These are phyloP conservation scores for Gymnobelideus leadbeateri DNA, from an alignment of 2,113 vertebrate genomes.

Conservation along the genomic window DNA sequence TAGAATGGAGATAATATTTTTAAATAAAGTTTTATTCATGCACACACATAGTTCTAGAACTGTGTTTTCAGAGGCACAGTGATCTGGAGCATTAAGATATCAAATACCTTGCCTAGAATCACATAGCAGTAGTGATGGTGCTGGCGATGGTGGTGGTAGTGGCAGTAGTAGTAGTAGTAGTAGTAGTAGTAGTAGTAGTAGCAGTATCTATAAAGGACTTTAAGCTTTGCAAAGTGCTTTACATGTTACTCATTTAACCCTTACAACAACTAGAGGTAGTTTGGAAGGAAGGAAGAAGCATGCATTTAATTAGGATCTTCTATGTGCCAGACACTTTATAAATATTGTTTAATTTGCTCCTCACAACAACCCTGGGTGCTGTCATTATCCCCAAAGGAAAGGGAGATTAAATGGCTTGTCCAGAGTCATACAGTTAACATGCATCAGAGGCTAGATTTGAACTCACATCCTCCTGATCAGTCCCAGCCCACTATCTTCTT, in stretches of 20 bases:
- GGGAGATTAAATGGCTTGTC: not conserved
- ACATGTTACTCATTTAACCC: not conserved
- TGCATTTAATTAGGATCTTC: not conserved
- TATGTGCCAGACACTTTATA: not conserved
- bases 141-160: not conserved
- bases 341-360: too few relatives aligned
- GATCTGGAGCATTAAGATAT: too few relatives aligned
- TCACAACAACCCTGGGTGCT: not conserved
- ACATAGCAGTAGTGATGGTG: too few relatives aligned
- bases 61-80: too few relatives aligned
- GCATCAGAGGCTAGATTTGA: not conserved
- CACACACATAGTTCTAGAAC: too few relatives aligned
- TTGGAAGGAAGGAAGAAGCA: not conserved
- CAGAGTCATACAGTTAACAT: not conserved
- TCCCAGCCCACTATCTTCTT: not conserved
- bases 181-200: not conserved
- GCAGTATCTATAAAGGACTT: not conserved
- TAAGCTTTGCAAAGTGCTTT: not conserved
- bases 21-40: too few relatives aligned
- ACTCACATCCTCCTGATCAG: not conserved
- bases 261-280: not conserved
- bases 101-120: too few relatives aligned
- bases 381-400: not conserved
- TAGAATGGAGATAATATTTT: too few relatives aligned
- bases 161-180: not conserved